phyloP scores from a whole-genome alignment of 2,888 invertebrate species.

The Spodoptera exigua region DNA sequence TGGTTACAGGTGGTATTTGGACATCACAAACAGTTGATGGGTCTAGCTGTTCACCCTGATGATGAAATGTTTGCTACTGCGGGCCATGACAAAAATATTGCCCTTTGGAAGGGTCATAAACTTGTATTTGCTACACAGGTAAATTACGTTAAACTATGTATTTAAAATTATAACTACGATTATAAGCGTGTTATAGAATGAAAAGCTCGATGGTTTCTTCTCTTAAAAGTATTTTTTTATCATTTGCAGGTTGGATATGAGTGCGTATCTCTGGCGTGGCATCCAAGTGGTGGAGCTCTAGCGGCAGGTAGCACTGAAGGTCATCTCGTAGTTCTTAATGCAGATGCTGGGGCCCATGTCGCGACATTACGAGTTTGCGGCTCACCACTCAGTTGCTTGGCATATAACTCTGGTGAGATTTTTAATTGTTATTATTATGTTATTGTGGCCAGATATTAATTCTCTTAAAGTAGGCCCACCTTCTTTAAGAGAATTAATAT shows the following conservation, averaged over 20 bases:
- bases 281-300: conserved; percentile 95
- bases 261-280: conserved; percentile 95
- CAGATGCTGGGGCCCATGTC: conserved; percentile 95
- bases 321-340: conserved; percentile 95
- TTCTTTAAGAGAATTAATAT: no score
- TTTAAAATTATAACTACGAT: no score
- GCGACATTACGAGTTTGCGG: conserved; percentile 96
- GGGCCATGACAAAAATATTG: conserved; percentile 96
- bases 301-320: conserved; percentile 97
- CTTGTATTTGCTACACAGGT: conserved; percentile 96
- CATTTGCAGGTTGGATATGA: conserved; percentile 93
- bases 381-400: conserved; percentile 95
- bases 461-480: no score
- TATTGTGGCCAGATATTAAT: no score
- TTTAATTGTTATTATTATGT: no score
- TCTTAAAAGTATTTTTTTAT: neutral
- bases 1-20: conserved; percentile 93
- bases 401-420: conserved; percentile 94
- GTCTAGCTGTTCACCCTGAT: conserved; percentile 96
- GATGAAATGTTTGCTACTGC: conserved; percentile 97
- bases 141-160: conserved; percentile 8
- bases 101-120: conserved; percentile 96
- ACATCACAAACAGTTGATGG: conserved; percentile 96
- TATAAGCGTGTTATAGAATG: no score
- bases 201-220: no score